These are phyloP conservation scores for Chondrosia reniformis DNA, from an alignment of 37 sponge, comb jelly and placozoan species.

Conservation along the genomic window DNA sequence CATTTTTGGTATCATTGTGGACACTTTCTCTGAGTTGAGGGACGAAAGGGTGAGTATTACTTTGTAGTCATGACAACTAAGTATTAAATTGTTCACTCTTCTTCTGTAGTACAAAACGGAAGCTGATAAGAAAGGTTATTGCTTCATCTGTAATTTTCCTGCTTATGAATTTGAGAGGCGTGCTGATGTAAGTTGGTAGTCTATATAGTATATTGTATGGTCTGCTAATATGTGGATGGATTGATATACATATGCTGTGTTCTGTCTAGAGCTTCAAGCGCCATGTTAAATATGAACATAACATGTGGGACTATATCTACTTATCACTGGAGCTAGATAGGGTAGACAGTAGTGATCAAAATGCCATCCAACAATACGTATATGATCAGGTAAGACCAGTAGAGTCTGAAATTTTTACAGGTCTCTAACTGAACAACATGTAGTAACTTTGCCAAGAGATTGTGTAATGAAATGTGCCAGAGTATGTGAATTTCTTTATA, in stretches of 20 bases:
- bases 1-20: conserved; percentile 67
- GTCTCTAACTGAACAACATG: too few species aligned
- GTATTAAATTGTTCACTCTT: background rate
- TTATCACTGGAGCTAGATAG: conserved; percentile 53
- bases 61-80: background rate
- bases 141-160: conserved; percentile 58
- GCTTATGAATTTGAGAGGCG: conserved; percentile 67
- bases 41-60: conserved; percentile 44
- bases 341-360: conserved; percentile 60
- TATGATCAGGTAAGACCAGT: conserved; percentile 43
- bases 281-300: conserved; percentile 66
- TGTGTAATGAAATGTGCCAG: too few species aligned
- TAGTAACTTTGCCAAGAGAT: too few species aligned
- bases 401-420: too few species aligned
- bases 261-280: conserved; percentile 47
- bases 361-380: conserved; percentile 57
- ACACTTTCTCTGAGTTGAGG: conserved; percentile 55
- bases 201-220: background rate
- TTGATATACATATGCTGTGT: too few species aligned
- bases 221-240: too few species aligned
- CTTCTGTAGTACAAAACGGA: conserved; percentile 39
- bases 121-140: conserved; percentile 40
- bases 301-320: conserved; percentile 79
- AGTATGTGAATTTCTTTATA: background rate
- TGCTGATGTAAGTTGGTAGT: conserved; percentile 6